Conservation (phyloP, 2,113 vertebrate species). For the Conger conger region DNA sequence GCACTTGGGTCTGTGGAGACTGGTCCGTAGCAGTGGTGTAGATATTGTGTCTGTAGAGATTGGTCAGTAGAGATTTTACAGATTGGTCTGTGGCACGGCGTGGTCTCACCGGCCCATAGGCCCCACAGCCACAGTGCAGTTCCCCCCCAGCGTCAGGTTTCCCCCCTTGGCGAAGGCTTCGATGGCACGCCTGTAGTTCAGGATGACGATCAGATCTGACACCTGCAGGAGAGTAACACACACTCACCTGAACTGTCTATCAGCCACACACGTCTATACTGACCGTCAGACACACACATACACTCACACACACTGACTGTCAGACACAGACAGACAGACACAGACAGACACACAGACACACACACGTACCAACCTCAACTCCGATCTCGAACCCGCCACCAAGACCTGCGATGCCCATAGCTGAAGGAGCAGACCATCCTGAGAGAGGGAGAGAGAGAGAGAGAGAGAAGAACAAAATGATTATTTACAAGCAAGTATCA, state of each 20-base stretch:
- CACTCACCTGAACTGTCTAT: no score
- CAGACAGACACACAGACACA: no score
- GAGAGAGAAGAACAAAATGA: no score
- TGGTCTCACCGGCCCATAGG: constrained; percentile 85
- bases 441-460: constrained; percentile 4
- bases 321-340: no score
- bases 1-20: no score
- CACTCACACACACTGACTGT: no score
- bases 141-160: constrained; percentile 93
- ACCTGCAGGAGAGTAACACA: constrained; percentile 65
- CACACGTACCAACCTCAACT: constrained; percentile 95
- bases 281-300: no score
- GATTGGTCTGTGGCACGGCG: no score
- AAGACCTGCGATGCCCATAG: constrained; percentile 93
- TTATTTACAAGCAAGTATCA: no score
- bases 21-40: no score
- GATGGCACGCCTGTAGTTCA: constrained; percentile 91
- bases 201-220: constrained; percentile 93
- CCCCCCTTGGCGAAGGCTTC: constrained; percentile 95
- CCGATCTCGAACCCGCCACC: constrained; percentile 97
- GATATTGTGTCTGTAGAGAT: no score
- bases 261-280: not conserved
- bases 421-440: constrained; percentile 97
- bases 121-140: constrained; percentile 90
- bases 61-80: no score